Evolutionary conservation across 2,113 vertebrate species (phyloP).

Genomic region (Pardalotus punctatus): DNA sequence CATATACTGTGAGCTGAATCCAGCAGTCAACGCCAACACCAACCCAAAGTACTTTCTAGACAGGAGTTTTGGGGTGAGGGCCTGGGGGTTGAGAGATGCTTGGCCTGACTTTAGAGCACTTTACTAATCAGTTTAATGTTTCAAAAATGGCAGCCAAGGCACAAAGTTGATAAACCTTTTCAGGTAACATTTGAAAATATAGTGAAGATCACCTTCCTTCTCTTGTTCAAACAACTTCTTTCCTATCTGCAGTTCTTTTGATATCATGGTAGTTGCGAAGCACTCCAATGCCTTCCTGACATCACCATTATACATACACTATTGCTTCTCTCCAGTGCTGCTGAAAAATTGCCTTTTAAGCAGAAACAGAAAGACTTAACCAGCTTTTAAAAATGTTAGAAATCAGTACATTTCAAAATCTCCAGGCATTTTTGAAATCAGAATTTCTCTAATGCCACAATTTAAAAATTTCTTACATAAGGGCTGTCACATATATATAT

Average conservation of each 20-base stretch:
- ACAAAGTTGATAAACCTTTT: background rate
- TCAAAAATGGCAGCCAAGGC: background rate
- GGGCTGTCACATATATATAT: background rate
- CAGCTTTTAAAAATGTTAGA: background rate
- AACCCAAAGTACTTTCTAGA: background rate
- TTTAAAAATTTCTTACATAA: background rate
- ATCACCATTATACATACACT: background rate
- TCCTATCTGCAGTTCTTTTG: background rate
- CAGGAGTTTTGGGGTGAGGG: background rate
- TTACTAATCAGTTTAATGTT: background rate
- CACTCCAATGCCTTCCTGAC: background rate
- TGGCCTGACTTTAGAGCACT: background rate
- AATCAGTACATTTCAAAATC: background rate
- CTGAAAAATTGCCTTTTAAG: background rate
- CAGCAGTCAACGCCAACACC: background rate
- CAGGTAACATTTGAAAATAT: background rate
- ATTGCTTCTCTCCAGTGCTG: background rate
- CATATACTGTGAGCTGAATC: background rate
- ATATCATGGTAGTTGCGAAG: background rate
- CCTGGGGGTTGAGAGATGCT: background rate
- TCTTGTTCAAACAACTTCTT: background rate
- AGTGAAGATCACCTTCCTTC: background rate
- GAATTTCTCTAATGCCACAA: background rate
- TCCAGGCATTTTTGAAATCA: background rate
- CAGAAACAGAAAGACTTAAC: background rate